A percentile compares a stretch with the other conserved stretches of the same genome.
Conservation (phyloP, 1,140 invertebrate genomes). For the Drosophila prosaltans region DNA sequence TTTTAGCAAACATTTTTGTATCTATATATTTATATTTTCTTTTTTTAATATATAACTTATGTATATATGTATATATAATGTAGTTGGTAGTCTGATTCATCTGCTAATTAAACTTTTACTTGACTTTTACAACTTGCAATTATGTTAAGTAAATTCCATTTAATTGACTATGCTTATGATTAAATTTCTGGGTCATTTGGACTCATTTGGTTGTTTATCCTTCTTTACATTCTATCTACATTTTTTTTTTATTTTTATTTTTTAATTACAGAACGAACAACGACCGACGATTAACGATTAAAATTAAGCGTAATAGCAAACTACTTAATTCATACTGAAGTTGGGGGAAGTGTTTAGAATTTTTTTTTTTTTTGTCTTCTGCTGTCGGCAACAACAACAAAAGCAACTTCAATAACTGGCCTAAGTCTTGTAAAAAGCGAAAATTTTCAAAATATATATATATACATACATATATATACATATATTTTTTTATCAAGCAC, state of each 20-base stretch:
- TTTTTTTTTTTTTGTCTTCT: slow-evolving; percentile 30
- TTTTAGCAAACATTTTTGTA: too few species aligned
- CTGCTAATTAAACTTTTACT: neutral
- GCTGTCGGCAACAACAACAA: slow-evolving; percentile 32
- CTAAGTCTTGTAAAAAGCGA: slow-evolving; percentile 23
- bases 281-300: slow-evolving; percentile 77
- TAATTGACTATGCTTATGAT: slow-evolving; percentile 1
- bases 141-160: neutral
- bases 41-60: too few species aligned
- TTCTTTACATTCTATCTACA: slow-evolving; percentile 11
- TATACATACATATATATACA: slow-evolving; percentile 43
- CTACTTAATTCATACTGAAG: slow-evolving; percentile 44
- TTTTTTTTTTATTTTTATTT: slow-evolving; percentile 38
- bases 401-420: slow-evolving; percentile 38
- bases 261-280: slow-evolving; percentile 75
- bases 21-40: too few species aligned
- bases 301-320: slow-evolving; percentile 55
- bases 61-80: too few species aligned
- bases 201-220: neutral
- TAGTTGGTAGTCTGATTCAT: too few species aligned
- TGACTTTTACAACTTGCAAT: neutral
- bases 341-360: slow-evolving; percentile 59
- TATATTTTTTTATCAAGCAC: slow-evolving; percentile 77
- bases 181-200: neutral
- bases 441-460: neutral